Evolutionary conservation across 2,797 vertebrate genomes (phyloP), one percentile per base, ranked within the genome.

Genomic region (Squalus acanthias): DNA sequence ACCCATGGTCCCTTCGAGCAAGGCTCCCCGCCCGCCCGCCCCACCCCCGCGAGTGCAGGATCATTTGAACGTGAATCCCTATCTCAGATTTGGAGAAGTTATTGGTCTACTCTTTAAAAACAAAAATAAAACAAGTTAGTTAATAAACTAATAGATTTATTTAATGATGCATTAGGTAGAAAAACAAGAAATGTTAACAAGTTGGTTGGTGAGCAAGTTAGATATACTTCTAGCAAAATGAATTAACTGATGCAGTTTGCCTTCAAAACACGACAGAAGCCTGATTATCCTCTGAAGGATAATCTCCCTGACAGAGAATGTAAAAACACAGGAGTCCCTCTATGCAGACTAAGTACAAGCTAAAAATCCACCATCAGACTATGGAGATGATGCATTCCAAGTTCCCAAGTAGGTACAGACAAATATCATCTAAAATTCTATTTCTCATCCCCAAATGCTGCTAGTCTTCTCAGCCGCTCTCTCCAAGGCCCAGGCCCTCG

Each of bases 221-320:
- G 88, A 63, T 72, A 50, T 46, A 76, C 94, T 57, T 95, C 50
- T 72, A 95, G 50, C 70, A 95, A 69, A 95, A 60, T 76, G 50
- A 95, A 29, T n/a, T 95, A 22, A 50, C 53, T 76, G 94, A 60
- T 74, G 94, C 94, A 70, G 26, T 95, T 74, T 95, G 70, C 89
- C 60, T 95, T 95, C 46, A 72, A 95, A 76, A 53, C 70, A 72
- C 22, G 57, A 57, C 46, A 91, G 92, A 70, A 94, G 1, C 63
- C 57, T 12, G 39, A 39, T 46, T 69, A 26, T 67, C 65, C n/a
- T 9, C 33, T 46, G 10, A 46, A 93, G 65, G 39, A 39, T 39
- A 39, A 39, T 46, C 20, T 50, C 65, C 65, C 22, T 46, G 63
- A 92, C 29, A 92, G 20, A 67, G 3, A 24, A 93, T 93, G 20